A percentile compares a stretch with the other conserved stretches of the same genome.
phyloP scores from a whole-genome alignment of 1,140 invertebrate species.

The Bombyx mandarina region DNA sequence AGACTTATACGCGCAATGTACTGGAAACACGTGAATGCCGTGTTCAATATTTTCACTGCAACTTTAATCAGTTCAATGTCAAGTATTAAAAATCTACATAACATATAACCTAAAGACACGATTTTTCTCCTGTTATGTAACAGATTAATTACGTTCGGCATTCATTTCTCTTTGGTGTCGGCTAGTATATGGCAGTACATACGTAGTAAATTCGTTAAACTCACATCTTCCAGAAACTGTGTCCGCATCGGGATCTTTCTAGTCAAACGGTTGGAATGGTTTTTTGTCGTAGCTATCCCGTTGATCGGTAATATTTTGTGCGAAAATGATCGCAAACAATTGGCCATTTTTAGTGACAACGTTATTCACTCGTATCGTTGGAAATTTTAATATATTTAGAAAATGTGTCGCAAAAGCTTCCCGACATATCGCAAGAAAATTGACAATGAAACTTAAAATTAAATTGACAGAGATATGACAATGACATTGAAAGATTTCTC shows the following conservation, averaged over 20 bases:
- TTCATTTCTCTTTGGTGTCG: neutral
- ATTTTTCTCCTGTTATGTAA: conserved; percentile 2
- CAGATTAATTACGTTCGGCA: neutral
- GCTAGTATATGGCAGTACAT: neutral
- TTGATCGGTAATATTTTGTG: conserved; percentile 63
- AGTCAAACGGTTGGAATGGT: conserved; percentile 53
- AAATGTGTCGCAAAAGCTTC: conserved; percentile 35
- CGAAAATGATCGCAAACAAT: conserved; percentile 59
- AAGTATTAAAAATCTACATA: conserved; percentile 12
- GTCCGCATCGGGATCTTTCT: conserved; percentile 56
- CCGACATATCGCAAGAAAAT: conserved; percentile 21
- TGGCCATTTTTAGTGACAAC: conserved; percentile 52
- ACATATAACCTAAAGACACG: neutral
- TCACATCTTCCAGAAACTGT: conserved; percentile 65
- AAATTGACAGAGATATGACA: conserved; percentile 25
- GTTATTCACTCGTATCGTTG: conserved; percentile 18
- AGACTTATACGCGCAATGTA: neutral
- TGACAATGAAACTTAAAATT: no score
- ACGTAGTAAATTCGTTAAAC: conserved; percentile 19
- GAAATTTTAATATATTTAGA: conserved; percentile 25
- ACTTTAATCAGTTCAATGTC: conserved; percentile 31
- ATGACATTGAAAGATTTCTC: conserved; percentile 12
- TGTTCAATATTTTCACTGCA: conserved; percentile 10
- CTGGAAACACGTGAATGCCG: conserved; percentile 8
- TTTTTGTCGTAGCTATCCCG: conserved; percentile 62